Conservation (phyloP, 2,113 vertebrate genomes). For the Brachyhypopomus gauderio region DNA sequence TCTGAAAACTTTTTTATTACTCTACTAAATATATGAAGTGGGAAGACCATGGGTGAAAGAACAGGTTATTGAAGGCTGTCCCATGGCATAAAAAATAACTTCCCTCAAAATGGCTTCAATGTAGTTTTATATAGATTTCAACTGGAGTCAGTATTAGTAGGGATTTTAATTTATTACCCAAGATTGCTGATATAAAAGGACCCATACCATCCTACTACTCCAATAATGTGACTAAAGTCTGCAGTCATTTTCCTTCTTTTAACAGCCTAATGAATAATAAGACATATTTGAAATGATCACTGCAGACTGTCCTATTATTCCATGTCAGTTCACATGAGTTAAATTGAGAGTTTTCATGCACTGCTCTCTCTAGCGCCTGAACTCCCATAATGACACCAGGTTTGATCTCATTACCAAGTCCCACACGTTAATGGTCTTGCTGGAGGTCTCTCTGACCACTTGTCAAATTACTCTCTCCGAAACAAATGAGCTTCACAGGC, state of each 20-base stretch:
- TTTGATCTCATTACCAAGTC: constrained; percentile 42
- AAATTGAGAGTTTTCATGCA: constrained; percentile 19
- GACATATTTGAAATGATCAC: constrained; percentile 9
- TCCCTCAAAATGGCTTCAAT: background rate
- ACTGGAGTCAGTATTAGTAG: background rate
- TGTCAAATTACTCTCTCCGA: constrained; percentile 21
- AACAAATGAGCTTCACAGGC: constrained; percentile 34
- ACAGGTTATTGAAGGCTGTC: background rate
- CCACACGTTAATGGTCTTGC: constrained; percentile 19
- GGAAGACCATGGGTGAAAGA: constrained; percentile 4
- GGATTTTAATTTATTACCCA: background rate
- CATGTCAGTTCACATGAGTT: constrained; percentile 29
- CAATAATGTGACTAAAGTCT: constrained; percentile 5
- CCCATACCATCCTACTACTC: background rate
- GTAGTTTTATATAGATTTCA: constrained; percentile 11
- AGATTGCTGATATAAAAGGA: background rate
- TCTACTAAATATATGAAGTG: background rate
- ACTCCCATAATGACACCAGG: constrained; percentile 38
- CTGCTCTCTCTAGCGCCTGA: constrained; percentile 15
- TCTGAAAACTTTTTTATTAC: background rate
- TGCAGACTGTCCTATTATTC: constrained; percentile 19
- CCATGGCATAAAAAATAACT: background rate
- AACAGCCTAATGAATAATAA: constrained; percentile 18
- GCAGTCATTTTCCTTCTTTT: constrained; percentile 4
- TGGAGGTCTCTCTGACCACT: constrained; percentile 32